Evolutionary conservation across 2,113 vertebrate genomes (phyloP), one percentile per base, ranked within the genome.

Genomic region (Hippocampus abdominalis): DNA sequence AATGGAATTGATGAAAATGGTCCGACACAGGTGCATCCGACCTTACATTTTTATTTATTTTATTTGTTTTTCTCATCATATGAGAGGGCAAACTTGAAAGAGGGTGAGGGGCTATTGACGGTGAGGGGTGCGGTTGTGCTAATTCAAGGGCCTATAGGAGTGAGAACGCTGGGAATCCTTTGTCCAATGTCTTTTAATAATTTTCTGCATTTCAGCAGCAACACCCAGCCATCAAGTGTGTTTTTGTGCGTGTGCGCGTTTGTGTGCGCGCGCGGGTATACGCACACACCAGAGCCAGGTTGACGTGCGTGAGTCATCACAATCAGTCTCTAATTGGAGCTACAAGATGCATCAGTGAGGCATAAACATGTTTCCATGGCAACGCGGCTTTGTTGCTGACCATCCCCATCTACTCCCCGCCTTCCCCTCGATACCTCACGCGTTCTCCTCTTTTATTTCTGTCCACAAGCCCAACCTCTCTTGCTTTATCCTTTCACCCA

Each of bases 281-380:
- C 2, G 44, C 18, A 23, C 16, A 3, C 8, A 46, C 13, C 64
- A 39, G 23, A 51, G 15, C 69, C 16, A 15, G 54, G 64, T 70
- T 69, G 81, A 73, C 63, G 71, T 82, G 83, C 62, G 2, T 74
- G 82, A 69, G 80, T 76, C 86, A 83, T 88, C 93, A 89, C 90
- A 90, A 94, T 94, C 92, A 91, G 84, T 70, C 91, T 89, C 93
- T 90, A 94, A 94, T 94, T 90, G 92, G 93, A 94, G 93, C 94
- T 95, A 94, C 94, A 94, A 88, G 89, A 94, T 88, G 84, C 93
- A 94, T 90, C 92, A 94, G 91, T 89, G 93, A 94, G 93, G 94
- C 94, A 94, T 91, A 93, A 94, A 94, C 82, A 78, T 63, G 93
- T 94, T 80, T 69, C 91, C 91, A 94, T 94, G 89, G 92, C 81